These are phyloP conservation scores for Borostomias antarcticus DNA, from an alignment of 2,797 vertebrate species.

Conservation along the genomic window DNA sequence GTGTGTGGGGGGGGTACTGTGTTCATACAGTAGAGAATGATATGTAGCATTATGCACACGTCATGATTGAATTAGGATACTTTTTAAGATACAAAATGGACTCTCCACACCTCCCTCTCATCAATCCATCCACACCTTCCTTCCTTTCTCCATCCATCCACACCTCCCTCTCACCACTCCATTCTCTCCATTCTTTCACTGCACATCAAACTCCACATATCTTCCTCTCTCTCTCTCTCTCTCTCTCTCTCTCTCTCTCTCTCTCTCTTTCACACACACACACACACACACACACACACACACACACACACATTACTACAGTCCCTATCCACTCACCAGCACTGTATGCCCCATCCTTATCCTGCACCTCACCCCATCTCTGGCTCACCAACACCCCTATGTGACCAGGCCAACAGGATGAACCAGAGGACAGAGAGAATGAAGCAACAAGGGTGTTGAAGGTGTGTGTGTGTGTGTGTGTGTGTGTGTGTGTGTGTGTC, in stretches of 20 bases:
- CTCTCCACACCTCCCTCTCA: too few species aligned
- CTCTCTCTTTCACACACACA: too few species aligned
- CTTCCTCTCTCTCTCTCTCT: not conserved
- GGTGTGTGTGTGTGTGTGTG: slow-evolving; percentile 43
- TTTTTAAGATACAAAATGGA: not conserved
- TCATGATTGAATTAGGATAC: too few species aligned
- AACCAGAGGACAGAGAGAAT: slow-evolving; percentile 1
- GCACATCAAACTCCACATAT: not conserved
- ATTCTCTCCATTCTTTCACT: not conserved
- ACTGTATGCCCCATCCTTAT: not conserved
- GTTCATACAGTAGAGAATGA: too few species aligned
- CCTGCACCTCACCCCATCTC: not conserved
- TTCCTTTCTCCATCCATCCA: not conserved
- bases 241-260: not conserved
- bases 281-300: not conserved
- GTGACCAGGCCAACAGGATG: not conserved
- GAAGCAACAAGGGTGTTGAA: slow-evolving; percentile 19
- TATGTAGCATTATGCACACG: too few species aligned
- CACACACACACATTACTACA: too few species aligned
- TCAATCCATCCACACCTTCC: not conserved
- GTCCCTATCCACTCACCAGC: slow-evolving; percentile 1
- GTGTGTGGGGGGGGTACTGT: too few species aligned
- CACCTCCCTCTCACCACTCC: too few species aligned
- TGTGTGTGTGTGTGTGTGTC: slow-evolving; percentile 50
- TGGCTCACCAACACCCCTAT: slow-evolving; percentile 22